phyloP scores from a whole-genome alignment of 2,113 vertebrate genomes.

The Oxygymnocypris stewartii region DNA sequence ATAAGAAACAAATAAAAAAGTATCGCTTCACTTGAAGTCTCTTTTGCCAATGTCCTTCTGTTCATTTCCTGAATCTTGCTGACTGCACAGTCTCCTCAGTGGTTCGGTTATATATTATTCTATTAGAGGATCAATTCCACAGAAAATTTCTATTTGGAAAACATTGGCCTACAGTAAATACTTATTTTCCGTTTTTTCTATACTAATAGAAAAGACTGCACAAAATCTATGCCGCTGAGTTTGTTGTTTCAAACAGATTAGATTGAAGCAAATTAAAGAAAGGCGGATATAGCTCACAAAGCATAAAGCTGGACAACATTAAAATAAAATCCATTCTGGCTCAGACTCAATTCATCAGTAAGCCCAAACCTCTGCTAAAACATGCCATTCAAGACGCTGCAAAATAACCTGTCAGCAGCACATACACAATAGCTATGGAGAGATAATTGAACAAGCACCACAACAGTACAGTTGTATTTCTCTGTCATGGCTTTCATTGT shows the following conservation, averaged over 20 bases:
- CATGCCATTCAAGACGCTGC: not conserved
- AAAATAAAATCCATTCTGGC: slow-evolving; percentile 34
- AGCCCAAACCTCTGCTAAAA: slow-evolving; percentile 1
- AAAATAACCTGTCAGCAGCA: slow-evolving; percentile 24
- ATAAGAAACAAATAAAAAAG: not conserved
- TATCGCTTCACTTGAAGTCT: not conserved
- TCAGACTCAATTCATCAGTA: slow-evolving; percentile 26
- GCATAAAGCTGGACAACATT: slow-evolving; percentile 28
- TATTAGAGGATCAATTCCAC: slow-evolving; percentile 44
- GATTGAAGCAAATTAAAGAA: slow-evolving; percentile 43
- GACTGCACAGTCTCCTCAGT: not conserved
- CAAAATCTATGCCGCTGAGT: not conserved
- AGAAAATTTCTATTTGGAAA: slow-evolving; percentile 26
- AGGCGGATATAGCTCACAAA: slow-evolving; percentile 28
- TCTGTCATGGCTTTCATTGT: too few relatives aligned
- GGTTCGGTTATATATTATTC: slow-evolving; percentile 13
- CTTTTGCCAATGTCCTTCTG: not conserved
- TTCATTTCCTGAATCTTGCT: slow-evolving; percentile 36
- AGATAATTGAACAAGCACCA: slow-evolving; percentile 14
- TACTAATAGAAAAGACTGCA: slow-evolving; percentile 6
- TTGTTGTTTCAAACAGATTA: slow-evolving; percentile 30
- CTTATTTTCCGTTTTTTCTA: slow-evolving; percentile 1
- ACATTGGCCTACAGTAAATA: slow-evolving; percentile 10
- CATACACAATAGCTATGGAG: not conserved
- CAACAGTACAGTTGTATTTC: not conserved